Evolutionary conservation across 2,888 invertebrate genomes (phyloP).

Genomic region (Parapristionchus giblindavisi): DNA sequence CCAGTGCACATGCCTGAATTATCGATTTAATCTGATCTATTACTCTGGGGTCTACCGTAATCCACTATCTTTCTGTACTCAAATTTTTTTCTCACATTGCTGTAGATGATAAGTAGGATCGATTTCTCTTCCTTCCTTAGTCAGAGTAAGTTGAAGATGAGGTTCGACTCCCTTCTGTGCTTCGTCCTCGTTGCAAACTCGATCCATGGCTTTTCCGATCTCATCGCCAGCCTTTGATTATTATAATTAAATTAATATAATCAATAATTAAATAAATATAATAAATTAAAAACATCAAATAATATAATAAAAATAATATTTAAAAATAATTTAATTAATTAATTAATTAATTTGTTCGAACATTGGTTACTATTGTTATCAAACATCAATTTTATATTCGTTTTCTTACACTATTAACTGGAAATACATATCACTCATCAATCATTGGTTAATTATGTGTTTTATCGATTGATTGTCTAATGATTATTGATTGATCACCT

Average conservation of each 20-base stretch:
- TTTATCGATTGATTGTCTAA: too few relatives aligned
- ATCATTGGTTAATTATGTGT: too few relatives aligned
- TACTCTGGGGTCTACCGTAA: background rate
- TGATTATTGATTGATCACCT: too few relatives aligned
- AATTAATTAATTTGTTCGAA: background rate
- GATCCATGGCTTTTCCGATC: constrained; percentile 53
- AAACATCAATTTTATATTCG: too few relatives aligned
- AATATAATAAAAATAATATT: background rate
- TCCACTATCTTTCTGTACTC: background rate
- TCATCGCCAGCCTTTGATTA: constrained; percentile 49
- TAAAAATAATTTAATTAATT: background rate
- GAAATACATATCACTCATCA: too few relatives aligned
- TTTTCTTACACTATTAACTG: too few relatives aligned
- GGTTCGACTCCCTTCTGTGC: constrained; percentile 36
- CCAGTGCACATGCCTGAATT: constrained; percentile 69
- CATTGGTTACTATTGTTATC: too few relatives aligned
- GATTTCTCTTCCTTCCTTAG: constrained; percentile 59
- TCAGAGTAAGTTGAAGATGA: constrained; percentile 16
- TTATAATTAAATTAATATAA: too few relatives aligned
- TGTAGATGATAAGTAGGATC: constrained; percentile 68
- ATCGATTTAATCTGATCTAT: constrained; percentile 18
- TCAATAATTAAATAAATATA: too few relatives aligned
- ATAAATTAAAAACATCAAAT: background rate
- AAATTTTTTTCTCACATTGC: constrained; percentile 54
- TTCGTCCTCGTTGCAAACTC: constrained; percentile 36